A percentile compares a stretch with the other conserved stretches of the same genome.
Evolutionary conservation across 2,113 vertebrate genomes (phyloP).

Genomic region (Taurulus bubalis): DNA sequence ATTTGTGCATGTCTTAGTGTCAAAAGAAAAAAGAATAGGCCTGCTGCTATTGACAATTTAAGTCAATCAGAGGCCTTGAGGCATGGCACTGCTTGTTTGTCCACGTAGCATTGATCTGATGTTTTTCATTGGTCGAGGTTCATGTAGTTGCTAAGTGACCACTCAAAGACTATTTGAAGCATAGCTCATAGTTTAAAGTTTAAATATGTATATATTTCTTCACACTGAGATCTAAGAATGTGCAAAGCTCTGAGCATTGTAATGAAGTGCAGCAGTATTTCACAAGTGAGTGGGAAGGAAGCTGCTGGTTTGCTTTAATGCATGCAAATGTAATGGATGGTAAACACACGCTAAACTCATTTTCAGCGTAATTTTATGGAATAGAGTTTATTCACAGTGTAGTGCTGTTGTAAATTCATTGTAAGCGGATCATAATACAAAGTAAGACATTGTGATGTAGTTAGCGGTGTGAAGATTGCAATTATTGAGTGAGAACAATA

Average conservation of each 20-base stretch:
- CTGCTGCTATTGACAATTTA: conserved; percentile 8
- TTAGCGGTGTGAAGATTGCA: background rate
- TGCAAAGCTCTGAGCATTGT: conserved; percentile 8
- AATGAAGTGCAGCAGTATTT: background rate
- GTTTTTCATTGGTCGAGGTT: conserved; percentile 11
- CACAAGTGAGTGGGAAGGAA: background rate
- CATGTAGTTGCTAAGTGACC: conserved; percentile 39
- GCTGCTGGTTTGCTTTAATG: conserved; percentile 16
- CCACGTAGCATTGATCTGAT: background rate
- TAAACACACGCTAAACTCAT: background rate
- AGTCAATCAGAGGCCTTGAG: conserved; percentile 38
- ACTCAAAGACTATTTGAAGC: background rate
- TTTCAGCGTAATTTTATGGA: background rate
- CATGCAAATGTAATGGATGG: conserved; percentile 3
- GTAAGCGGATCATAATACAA: background rate
- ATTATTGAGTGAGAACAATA: conserved; percentile 1
- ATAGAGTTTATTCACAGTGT: background rate
- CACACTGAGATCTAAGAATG: background rate
- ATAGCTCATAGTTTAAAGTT: conserved; percentile 6
- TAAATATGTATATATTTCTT: background rate
- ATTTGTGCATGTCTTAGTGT: conserved; percentile 33
- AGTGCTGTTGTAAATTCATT: background rate
- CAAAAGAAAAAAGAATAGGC: conserved; percentile 44
- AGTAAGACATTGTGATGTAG: too few species aligned
- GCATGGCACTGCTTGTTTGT: background rate